Conservation (phyloP, 2,797 vertebrate genomes). For the Halcyon chelicuti region DNA sequence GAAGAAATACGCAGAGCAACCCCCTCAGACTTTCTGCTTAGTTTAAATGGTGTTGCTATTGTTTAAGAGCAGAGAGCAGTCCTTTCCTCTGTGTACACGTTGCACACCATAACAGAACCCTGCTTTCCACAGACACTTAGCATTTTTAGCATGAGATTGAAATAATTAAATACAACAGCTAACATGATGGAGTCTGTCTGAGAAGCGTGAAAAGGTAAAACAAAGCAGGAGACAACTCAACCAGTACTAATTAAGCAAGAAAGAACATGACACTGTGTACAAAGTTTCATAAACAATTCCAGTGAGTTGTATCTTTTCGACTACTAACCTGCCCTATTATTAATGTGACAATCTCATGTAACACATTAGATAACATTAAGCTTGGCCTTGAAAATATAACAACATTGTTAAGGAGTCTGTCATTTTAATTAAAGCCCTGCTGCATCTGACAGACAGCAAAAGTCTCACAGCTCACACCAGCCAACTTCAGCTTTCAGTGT, state of each 20-base stretch:
- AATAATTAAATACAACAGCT: neutral
- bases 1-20: neutral
- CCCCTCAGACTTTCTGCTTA: neutral
- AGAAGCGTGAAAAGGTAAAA: neutral
- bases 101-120: neutral
- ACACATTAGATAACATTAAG: neutral
- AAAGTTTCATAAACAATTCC: neutral
- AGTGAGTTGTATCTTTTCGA: neutral
- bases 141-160: neutral
- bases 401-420: neutral
- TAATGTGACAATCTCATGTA: neutral
- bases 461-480: neutral
- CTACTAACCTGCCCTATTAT: neutral
- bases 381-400: neutral
- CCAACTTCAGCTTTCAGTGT: neutral
- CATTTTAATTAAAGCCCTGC: neutral
- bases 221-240: neutral
- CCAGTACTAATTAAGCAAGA: conserved; percentile 13
- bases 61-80: neutral
- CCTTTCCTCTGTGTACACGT: neutral
- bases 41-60: neutral
- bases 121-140: neutral
- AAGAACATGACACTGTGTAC: neutral
- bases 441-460: neutral
- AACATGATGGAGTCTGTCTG: neutral